Evolutionary conservation across 1,140 invertebrate genomes (phyloP).

Genomic region (Eriosoma lanigerum): DNA sequence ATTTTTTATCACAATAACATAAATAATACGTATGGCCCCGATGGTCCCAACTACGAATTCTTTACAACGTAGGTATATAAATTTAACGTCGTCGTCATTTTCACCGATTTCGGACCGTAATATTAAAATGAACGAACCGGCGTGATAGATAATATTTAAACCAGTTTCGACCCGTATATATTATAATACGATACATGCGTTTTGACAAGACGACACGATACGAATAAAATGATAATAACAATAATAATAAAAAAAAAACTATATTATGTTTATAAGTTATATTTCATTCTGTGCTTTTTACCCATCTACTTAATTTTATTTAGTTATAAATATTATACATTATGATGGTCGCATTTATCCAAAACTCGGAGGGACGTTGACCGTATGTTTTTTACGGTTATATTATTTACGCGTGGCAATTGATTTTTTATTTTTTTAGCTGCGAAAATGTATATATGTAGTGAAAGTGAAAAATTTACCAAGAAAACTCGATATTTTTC

Average conservation of each 20-base stretch:
- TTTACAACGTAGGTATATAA: too few species aligned
- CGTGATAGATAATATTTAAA: not conserved
- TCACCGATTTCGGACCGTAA: not conserved
- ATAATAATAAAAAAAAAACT: not conserved
- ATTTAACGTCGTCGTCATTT: not conserved
- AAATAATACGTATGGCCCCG: too few species aligned
- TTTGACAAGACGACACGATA: slow-evolving; percentile 24
- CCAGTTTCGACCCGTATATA: slow-evolving; percentile 28
- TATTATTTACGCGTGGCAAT: too few species aligned
- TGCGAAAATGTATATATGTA: too few species aligned
- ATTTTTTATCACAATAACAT: too few species aligned
- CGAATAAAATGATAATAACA: not conserved
- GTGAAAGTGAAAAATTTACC: slow-evolving; percentile 37
- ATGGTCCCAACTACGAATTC: too few species aligned
- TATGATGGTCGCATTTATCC: not conserved
- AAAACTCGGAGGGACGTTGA: not conserved
- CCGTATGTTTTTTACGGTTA: not conserved
- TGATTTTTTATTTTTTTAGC: too few species aligned
- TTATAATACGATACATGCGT: not conserved
- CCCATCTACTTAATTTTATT: too few species aligned
- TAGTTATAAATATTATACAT: not conserved
- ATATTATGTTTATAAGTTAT: not conserved
- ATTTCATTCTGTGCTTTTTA: not conserved
- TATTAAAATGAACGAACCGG: not conserved
- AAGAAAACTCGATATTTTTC: not conserved